Percentiles rank a stretch among this genome's conserved stretches.
Conservation (phyloP, 2,113 vertebrate species). For the Epinephelus fuscoguttatus region DNA sequence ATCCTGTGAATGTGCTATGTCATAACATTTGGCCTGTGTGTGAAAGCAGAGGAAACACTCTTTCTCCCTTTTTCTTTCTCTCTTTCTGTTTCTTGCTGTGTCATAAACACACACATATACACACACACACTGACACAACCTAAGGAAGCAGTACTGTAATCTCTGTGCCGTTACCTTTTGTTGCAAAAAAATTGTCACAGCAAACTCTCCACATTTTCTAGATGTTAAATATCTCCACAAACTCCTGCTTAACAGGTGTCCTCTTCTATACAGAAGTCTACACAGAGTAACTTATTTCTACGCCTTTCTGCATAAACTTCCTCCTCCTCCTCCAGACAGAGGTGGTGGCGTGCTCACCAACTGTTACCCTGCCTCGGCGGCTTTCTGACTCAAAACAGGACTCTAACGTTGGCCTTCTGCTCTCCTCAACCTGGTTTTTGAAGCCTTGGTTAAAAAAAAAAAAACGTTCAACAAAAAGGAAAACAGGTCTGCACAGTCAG, state of each 20-base stretch:
- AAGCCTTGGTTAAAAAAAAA: slow-evolving; percentile 43
- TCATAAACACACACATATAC: slow-evolving; percentile 13
- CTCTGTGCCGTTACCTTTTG: not conserved
- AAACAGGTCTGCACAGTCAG: slow-evolving; percentile 4
- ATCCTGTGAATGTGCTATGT: slow-evolving; percentile 54
- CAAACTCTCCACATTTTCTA: slow-evolving; percentile 1
- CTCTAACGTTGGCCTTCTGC: slow-evolving; percentile 29
- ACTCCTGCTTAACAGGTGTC: slow-evolving; percentile 28
- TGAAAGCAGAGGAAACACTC: slow-evolving; percentile 42
- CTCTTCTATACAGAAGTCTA: slow-evolving; percentile 20
- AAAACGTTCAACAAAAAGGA: slow-evolving; percentile 10
- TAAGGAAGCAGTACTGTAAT: slow-evolving; percentile 24
- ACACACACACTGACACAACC: not conserved
- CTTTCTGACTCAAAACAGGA: slow-evolving; percentile 76
- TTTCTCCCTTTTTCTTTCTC: slow-evolving; percentile 18
- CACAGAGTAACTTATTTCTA: slow-evolving; percentile 27
- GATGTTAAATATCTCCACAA: not conserved
- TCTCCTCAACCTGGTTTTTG: slow-evolving; percentile 39
- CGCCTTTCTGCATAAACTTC: slow-evolving; percentile 54
- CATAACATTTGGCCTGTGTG: slow-evolving; percentile 45
- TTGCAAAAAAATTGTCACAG: not conserved
- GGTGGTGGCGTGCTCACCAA: slow-evolving; percentile 53
- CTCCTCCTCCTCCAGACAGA: slow-evolving; percentile 54
- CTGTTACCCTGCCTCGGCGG: slow-evolving; percentile 40
- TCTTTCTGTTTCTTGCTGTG: not conserved